Conservation (phyloP, 1,140 invertebrate genomes). For the Luehdorfia chinensis region DNA sequence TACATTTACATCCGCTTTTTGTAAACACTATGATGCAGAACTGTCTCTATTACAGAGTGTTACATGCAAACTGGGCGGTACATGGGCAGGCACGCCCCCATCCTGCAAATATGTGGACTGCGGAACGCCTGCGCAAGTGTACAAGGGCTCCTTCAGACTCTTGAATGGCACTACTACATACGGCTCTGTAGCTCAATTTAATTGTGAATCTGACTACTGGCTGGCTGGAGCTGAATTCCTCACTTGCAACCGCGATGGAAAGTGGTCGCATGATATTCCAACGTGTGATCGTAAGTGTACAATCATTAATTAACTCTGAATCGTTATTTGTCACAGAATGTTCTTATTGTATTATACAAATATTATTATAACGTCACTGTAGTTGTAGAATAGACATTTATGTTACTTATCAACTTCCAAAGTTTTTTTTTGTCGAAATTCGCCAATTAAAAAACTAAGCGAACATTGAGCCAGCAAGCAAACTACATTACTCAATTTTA, state of each 20-base stretch:
- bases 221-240: constrained; percentile 82
- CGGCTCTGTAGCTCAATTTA: constrained; percentile 85
- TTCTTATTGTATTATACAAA: too few species aligned
- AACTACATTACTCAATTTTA: too few species aligned
- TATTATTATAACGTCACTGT: too few species aligned
- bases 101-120: constrained; percentile 93
- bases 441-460: too few species aligned
- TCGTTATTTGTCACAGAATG: not conserved
- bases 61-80: constrained; percentile 88
- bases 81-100: constrained; percentile 88
- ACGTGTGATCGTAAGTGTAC: constrained; percentile 87
- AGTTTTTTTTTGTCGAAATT: too few species aligned
- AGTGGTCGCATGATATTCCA: constrained; percentile 91
- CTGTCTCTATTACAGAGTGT: constrained; percentile 81
- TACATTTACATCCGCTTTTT: too few species aligned
- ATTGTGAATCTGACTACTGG: constrained; percentile 90
- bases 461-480: too few species aligned
- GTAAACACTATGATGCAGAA: too few species aligned
- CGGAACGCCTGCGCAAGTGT: constrained; percentile 86
- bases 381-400: too few species aligned
- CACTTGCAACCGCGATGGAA: constrained; percentile 88
- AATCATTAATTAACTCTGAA: constrained; percentile 9
- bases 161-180: constrained; percentile 89
- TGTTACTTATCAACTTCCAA: too few species aligned
- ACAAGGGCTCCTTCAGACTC: constrained; percentile 85